phyloP scores from a whole-genome alignment of 2,797 vertebrate genomes.

The Fundulus diaphanus region DNA sequence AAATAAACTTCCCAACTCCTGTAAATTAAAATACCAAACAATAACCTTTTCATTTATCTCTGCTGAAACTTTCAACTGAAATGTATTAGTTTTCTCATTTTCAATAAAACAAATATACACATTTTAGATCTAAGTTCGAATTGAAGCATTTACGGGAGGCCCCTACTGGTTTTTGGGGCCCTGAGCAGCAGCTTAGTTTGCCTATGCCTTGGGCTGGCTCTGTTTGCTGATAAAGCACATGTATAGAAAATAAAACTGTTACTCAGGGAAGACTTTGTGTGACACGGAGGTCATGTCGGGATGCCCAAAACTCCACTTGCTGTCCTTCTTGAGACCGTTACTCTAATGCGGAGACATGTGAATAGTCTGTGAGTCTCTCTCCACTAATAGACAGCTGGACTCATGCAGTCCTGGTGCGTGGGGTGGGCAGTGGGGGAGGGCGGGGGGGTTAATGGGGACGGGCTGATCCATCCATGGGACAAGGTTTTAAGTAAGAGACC shows the following conservation, averaged over 20 bases:
- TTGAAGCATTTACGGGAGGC: too few relatives aligned
- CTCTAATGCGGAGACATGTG: conserved; percentile 69
- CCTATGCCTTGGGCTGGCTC: too few relatives aligned
- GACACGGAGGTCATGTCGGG: conserved; percentile 37
- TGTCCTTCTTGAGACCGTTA: conserved; percentile 70
- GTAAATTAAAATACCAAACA: too few relatives aligned
- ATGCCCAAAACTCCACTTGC: conserved; percentile 59
- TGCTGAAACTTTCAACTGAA: too few relatives aligned
- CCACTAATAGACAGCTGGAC: conserved; percentile 75
- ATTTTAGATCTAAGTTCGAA: too few relatives aligned
- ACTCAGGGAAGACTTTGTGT: conserved; percentile 19
- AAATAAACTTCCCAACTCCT: too few relatives aligned
- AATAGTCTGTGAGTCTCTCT: conserved; percentile 45
- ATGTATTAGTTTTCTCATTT: too few relatives aligned
- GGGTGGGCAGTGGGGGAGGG: conserved; percentile 38
- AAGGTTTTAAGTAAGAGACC: conserved; percentile 77
- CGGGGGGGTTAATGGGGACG: too few relatives aligned
- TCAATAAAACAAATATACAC: too few relatives aligned
- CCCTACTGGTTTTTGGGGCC: too few relatives aligned
- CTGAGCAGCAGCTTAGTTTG: too few relatives aligned
- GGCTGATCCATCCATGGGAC: conserved; percentile 61
- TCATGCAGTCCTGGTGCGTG: conserved; percentile 61
- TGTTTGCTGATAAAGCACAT: neutral
- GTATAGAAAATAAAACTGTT: conserved; percentile 18
- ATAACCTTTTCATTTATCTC: too few relatives aligned